Evolutionary conservation across 2,797 vertebrate genomes (phyloP).

Genomic region (Capromys pilorides): DNA sequence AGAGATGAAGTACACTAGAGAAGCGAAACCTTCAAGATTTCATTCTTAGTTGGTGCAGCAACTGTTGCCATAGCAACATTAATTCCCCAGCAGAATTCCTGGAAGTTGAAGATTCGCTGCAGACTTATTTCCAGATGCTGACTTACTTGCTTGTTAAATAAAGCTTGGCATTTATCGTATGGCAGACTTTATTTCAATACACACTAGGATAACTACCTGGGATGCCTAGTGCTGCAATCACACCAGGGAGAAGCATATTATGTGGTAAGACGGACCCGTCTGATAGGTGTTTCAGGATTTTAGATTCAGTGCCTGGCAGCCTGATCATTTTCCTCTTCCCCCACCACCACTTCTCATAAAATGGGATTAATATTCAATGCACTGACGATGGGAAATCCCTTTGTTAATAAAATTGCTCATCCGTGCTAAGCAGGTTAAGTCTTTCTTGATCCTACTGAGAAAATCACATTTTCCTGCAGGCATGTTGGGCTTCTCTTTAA

Average conservation of each 20-base stretch:
- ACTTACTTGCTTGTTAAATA: conserved; percentile 64
- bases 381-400: conserved; percentile 15
- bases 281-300: conserved; percentile 5
- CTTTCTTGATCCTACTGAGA: conserved; percentile 43
- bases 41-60: conserved; percentile 69
- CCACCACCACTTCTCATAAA: not conserved
- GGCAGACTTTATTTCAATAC: conserved; percentile 56
- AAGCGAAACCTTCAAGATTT: conserved; percentile 62
- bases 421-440: conserved; percentile 26
- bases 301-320: not conserved
- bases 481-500: conserved; percentile 16
- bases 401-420: conserved; percentile 41
- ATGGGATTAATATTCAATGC: not conserved
- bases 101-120: conserved; percentile 72
- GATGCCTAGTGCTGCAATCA: not conserved
- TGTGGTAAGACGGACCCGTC: not conserved
- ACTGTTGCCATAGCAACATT: conserved; percentile 75
- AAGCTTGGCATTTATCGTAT: conserved; percentile 53
- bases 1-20: conserved; percentile 32
- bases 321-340: not conserved
- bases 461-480: conserved; percentile 59
- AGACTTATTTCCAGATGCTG: conserved; percentile 73
- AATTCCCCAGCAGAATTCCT: conserved; percentile 74
- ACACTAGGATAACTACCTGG: not conserved
- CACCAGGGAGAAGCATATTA: not conserved